Base-by-base conservation (phyloP, 1,140 invertebrate species). In the Catajapyx aquilonaris region DNA sequence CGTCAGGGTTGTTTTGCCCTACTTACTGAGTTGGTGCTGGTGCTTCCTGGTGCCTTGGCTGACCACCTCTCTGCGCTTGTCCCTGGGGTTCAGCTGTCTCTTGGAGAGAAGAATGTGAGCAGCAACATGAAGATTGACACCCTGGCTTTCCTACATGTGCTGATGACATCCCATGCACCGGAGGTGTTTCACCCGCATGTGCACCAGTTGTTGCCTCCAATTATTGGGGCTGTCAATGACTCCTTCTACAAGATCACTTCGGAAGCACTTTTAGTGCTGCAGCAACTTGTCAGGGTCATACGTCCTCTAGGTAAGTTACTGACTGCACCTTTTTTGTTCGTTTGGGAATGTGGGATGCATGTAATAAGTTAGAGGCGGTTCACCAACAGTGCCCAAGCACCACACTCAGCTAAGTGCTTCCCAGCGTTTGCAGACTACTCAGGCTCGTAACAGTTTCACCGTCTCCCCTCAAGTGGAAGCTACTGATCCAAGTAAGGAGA, bases 81-180 rank as follows among this genome's bases (percentile, higher is more conserved):
- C 28, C 80, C 85, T 4, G 87, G 87, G 4, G 83, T 95, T 45
- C 77, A 85, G 46, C 91, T 81, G 52, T 87, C 85, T 7, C 62
- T 95, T 16, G 75, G 77, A 71, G 90, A 95, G 49, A 93, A 91
- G 49, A 86, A 83, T 50, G 85, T 87, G 0, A 88, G 83, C 20
- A 93, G 87, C 32, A 95, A 93, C 48, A 96, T 97, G 85, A 96
- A 96, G 64, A 96, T 97, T 44, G 91, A 96, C 50, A 87, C 91
- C 0, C 57, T 98, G 39, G 74, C 84, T 31, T 98, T 98, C 59
- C 63, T 97, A 4, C 76, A 88, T 54, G 83, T 79, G 45, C 57
- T 95, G 35, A 55, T 96, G 19, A 68, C 73, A 21, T 78, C 81
- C 4, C 91, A 97, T 59, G 68, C 69, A 30, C 73, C 81, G 0